Evolutionary conservation across 2,888 invertebrate genomes (phyloP).

Genomic region (Ophion slaviceki): DNA sequence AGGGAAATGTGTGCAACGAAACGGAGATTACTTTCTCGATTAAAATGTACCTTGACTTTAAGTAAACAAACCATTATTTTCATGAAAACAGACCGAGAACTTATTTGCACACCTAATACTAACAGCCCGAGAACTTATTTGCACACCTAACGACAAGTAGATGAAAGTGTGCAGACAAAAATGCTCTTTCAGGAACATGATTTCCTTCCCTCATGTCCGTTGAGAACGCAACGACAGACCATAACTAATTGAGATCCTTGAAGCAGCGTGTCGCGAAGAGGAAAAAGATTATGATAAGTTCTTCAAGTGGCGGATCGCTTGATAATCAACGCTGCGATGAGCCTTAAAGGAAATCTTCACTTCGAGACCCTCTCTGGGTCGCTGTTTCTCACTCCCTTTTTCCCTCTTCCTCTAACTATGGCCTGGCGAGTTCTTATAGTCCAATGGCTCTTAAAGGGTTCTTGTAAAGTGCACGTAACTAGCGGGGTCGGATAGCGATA

Average conservation of each 20-base stretch:
- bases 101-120: no score
- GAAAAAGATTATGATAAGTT: conserved; percentile 33
- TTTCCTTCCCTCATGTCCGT: no score
- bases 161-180: no score
- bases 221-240: no score
- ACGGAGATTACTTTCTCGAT: no score
- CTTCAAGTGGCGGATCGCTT: conserved; percentile 26
- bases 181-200: no score
- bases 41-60: no score
- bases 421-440: conserved; percentile 41
- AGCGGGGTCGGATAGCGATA: background rate
- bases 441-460: conserved; percentile 41
- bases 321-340: conserved; percentile 41
- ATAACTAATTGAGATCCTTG: background rate
- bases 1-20: no score
- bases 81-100: no score
- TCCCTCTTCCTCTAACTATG: background rate
- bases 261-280: background rate
- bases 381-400: background rate
- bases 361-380: background rate
- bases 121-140: no score
- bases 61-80: no score
- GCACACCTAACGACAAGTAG: no score
- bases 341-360: conserved; percentile 45
- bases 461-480: conserved; percentile 24